Base-by-base conservation (phyloP, 2,797 vertebrate species). In the Alectoris magna region DNA sequence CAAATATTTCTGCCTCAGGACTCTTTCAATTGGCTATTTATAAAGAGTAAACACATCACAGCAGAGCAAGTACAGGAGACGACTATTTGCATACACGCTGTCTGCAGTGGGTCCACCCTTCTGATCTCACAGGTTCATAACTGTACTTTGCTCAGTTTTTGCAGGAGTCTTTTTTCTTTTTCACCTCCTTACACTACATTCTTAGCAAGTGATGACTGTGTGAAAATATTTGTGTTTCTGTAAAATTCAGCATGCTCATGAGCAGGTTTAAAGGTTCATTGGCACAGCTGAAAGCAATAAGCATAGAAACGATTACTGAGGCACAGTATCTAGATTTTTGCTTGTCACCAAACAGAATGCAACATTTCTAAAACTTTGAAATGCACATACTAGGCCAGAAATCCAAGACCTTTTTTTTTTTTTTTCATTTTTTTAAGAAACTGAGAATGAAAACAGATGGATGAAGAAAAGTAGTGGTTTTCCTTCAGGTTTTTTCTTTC, bases 181-280 rank as follows among this genome's bases (percentile, higher is more conserved):
- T 84, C 38, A 70, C 9, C 9, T 13, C 58, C 15, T 55, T 10
- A 51, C 5, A 39, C 8, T 6, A 60, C 21, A 53, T 64, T 74
- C 89, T 80, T 53, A 80, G n/a, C 31, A 81, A 81, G n/a, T 0
- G 0, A 46, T 6, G 29, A 38, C 49, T 88, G 11, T 6, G 19
- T 68, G 72, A 81, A 94, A 83, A 49, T 58, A 75, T 62, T 82
- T 79, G 9, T 62, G 48, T 64, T 80, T 90, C 46, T 82, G 11
- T 72, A 63, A 90, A 56, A 43, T 81, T 82, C 31, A 60, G 9
- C 6, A 41, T 44, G 11, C 3, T 73, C 17, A 71, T 6, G 44
- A 71, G n/a, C 2, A 79, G 23, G 74, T 62, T 70, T 74, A 77
- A 80, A 76, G 18, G 2, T 78, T 73, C 53, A 38, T 56, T 16